Evolutionary conservation across 2,888 invertebrate genomes (phyloP), one percentile per base, ranked within the genome.

Genomic region (Volucella zonaria): DNA sequence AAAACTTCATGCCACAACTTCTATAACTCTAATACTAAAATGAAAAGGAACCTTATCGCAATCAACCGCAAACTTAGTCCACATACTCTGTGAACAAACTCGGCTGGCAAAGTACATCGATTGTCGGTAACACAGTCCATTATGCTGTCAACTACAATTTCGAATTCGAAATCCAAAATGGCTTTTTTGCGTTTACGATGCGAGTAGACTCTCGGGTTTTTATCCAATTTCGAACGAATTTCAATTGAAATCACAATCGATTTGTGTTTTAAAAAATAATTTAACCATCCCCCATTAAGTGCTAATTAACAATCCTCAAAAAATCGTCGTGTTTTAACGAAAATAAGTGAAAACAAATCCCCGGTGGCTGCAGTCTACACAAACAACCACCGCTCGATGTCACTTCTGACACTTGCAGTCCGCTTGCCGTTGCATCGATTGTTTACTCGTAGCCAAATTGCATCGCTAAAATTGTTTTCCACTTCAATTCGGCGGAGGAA

Each of bases 91-190:
- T 59, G 83, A 85, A 85, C 75, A 52, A 10, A 67, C 54, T 54
- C 66, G 3, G 0, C 11, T 0, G 6, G 38, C 31, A 6, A 14
- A 47, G 31, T 47, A 42, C 68, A 81, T 85, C 74, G 81, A 85
- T 81, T 49, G 71, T 77, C 76, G 83, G 76, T 14, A 80, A 45
- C 14, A 31, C 51, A 85, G 80, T 9, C 0, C 23, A 9, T 0
- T 10, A 4, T 68, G 52, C 47, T 45, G 67, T 85, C 83, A 80
- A 67, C 11, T 43, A 14, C 14, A 59, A 6, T 6, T 15, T 43
- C 42, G 8, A n/a, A 40, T 43, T 42, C 15, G 49, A 18, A 85
- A 85, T 76, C 81, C 85, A 85, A 85, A 73, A 85, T 85, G 85
- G 85, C 81, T 49, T 56, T 77, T 76, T 73, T 52, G 76, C 62